Evolutionary conservation across 2,113 vertebrate genomes (phyloP).

Genomic region (Camelus dromedarius): DNA sequence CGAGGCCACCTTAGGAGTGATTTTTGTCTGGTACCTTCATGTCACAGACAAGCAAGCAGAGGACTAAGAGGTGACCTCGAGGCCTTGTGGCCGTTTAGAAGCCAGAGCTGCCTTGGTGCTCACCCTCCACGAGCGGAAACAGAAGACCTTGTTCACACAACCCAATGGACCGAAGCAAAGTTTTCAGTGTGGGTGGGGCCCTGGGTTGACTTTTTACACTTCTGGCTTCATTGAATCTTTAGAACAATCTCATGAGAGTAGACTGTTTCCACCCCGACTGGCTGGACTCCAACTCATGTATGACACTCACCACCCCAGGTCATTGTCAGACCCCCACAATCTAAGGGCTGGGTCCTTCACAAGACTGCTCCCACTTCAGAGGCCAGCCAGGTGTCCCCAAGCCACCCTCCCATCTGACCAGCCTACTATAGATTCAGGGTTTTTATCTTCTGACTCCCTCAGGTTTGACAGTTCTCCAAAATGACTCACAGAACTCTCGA

Average conservation of each 20-base stretch:
- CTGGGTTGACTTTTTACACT: neutral
- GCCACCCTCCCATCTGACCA: neutral
- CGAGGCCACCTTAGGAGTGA: neutral
- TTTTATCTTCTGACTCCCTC: no score
- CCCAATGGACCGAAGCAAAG: rapidly evolving
- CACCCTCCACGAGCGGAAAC: neutral
- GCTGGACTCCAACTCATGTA: neutral
- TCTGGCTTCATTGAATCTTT: neutral
- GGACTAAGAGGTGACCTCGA: neutral
- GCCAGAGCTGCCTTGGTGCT: neutral
- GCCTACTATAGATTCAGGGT: no score
- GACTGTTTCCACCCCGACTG: neutral
- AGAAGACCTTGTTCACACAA: neutral
- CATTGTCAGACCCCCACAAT: neutral
- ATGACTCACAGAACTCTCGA: neutral
- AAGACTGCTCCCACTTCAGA: neutral
- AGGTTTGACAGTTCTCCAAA: neutral
- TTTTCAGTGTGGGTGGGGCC: rapidly evolving
- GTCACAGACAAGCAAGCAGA: neutral
- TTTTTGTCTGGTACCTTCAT: neutral
- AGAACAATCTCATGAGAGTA: rapidly evolving
- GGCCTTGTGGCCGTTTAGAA: rapidly evolving
- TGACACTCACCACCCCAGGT: rapidly evolving
- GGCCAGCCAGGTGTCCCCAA: neutral
- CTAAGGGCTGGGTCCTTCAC: neutral